Conservation (phyloP, 92 coral and sea anemone genomes). For the Siderastrea radians region DNA sequence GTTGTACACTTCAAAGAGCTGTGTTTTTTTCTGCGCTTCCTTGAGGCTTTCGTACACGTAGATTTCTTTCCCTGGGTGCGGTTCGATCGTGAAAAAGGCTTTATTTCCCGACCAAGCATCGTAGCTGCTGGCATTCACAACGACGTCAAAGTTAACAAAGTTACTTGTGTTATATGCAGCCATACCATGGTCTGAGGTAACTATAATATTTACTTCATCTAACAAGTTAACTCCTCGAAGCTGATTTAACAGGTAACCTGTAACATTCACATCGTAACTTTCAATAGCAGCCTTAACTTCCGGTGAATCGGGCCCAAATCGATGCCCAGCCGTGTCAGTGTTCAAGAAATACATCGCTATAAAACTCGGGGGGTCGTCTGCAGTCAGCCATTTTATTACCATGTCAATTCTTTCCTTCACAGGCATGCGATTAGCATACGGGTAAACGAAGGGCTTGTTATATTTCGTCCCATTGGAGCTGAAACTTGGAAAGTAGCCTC, state of each 20-base stretch:
- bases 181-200: slow-evolving; percentile 90
- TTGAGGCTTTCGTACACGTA: slow-evolving; percentile 63
- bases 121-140: slow-evolving; percentile 61
- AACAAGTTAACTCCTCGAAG: slow-evolving; percentile 58
- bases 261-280: slow-evolving; percentile 50
- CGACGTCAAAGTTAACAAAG: slow-evolving; percentile 70
- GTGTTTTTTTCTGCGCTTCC: slow-evolving; percentile 45
- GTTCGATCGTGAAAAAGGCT: slow-evolving; percentile 61
- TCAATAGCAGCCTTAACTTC: slow-evolving; percentile 47
- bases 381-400: slow-evolving; percentile 76
- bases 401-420: slow-evolving; percentile 74
- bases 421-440: slow-evolving; percentile 49
- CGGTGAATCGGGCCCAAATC: slow-evolving; percentile 72
- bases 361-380: slow-evolving; percentile 77
- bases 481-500: slow-evolving; percentile 71
- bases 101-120: slow-evolving; percentile 20
- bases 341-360: slow-evolving; percentile 75
- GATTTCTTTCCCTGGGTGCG: slow-evolving; percentile 36
- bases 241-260: slow-evolving; percentile 72
- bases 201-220: slow-evolving; percentile 71
- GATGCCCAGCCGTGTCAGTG: slow-evolving; percentile 67
- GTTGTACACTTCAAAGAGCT: slow-evolving; percentile 69
- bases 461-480: slow-evolving; percentile 53
- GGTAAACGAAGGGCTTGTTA: slow-evolving; percentile 54
- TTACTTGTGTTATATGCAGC: slow-evolving; percentile 60